These are phyloP conservation scores for Manis crassicaudata DNA, from an alignment of 2,797 vertebrate genomes.

Conservation along the genomic window DNA sequence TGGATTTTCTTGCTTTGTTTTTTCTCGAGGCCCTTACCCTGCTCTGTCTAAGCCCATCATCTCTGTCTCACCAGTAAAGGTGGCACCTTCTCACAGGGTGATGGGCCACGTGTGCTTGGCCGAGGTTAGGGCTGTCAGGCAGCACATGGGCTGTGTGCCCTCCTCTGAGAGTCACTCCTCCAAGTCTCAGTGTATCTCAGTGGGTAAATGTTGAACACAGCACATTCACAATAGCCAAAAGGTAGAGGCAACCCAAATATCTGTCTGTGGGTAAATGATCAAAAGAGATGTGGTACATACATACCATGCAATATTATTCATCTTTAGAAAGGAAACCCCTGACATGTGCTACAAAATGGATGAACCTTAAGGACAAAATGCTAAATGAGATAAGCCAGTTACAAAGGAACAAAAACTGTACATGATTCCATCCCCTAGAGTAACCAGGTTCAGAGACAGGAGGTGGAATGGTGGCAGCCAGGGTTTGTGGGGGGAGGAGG, in stretches of 20 bases:
- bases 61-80: no score
- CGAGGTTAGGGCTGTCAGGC: neutral
- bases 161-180: neutral
- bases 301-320: neutral
- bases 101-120: fast-evolving
- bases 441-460: neutral
- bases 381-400: neutral
- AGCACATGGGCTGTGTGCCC: neutral
- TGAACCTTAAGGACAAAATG: neutral
- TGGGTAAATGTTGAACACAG: neutral
- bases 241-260: neutral
- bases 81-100: neutral
- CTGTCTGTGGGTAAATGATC: neutral
- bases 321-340: neutral
- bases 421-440: neutral
- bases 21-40: no score
- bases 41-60: no score
- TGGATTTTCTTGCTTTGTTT: no score
- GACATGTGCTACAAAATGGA: neutral
- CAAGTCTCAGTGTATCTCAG: neutral
- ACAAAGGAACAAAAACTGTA: neutral
- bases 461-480: neutral
- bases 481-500: neutral
- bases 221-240: neutral
- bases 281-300: neutral